Evolutionary conservation across 2,888 invertebrate genomes (phyloP).

Genomic region (Galeopsomyia nigrocyanea): DNA sequence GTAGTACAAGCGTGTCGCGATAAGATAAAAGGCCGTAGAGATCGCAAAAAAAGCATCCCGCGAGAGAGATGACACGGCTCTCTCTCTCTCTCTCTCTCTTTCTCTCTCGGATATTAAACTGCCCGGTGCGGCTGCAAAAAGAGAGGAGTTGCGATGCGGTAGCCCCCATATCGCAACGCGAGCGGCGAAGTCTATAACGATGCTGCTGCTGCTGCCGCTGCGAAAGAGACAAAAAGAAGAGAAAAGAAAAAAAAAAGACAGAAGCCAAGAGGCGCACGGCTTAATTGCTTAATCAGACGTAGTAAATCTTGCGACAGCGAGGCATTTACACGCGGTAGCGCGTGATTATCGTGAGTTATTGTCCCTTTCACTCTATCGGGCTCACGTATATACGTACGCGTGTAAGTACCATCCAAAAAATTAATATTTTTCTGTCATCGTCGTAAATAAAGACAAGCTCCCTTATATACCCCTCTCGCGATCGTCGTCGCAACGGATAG

Average conservation of each 20-base stretch:
- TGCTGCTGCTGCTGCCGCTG: conserved; percentile 50
- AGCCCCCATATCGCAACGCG: conserved; percentile 47
- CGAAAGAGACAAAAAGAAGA: conserved; percentile 53
- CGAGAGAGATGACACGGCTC: conserved; percentile 9
- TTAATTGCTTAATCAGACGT: conserved; percentile 68
- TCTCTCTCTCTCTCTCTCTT: not conserved
- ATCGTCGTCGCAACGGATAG: not conserved
- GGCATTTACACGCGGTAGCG: conserved; percentile 57
- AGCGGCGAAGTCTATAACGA: conserved; percentile 55
- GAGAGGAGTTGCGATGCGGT: conserved; percentile 44
- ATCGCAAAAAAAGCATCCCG: conserved; percentile 9
- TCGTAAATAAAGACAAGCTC: not conserved
- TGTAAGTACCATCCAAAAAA: not conserved
- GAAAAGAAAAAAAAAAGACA: conserved; percentile 38
- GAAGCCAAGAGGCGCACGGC: conserved; percentile 49
- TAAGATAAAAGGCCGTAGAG: conserved; percentile 29
- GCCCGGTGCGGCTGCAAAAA: not conserved
- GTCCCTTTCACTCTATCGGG: not conserved
- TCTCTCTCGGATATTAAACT: conserved; percentile 33
- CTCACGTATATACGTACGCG: too few species aligned
- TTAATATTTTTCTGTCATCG: not conserved
- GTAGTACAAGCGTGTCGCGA: conserved; percentile 5
- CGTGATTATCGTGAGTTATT: conserved; percentile 38
- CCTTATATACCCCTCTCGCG: not conserved
- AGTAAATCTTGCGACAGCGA: conserved; percentile 64